Conservation (phyloP, 1,140 invertebrate genomes). For the Leguminivora glycinivorella region DNA sequence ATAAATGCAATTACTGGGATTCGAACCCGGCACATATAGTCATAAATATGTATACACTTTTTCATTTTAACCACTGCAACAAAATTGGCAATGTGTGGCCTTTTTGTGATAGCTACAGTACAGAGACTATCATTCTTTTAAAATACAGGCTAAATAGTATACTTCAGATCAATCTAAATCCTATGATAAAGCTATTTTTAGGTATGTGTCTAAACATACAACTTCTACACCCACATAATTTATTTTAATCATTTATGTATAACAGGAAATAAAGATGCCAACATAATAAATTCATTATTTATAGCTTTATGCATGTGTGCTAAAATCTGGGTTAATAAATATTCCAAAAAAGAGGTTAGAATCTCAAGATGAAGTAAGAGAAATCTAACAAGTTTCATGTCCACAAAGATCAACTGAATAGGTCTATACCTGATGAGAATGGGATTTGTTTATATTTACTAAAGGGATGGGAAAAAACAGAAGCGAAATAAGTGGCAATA, state of each 20-base stretch:
- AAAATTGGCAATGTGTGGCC: too few species aligned
- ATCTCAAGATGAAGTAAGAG: slow-evolving; percentile 1
- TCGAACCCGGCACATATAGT: too few species aligned
- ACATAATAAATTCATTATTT: neutral
- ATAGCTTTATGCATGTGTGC: neutral
- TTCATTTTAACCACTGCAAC: too few species aligned
- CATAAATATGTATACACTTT: too few species aligned
- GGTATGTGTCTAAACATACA: slow-evolving; percentile 4
- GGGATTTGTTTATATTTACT: neutral
- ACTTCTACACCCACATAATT: slow-evolving; percentile 3
- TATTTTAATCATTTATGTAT: neutral
- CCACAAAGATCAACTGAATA: neutral
- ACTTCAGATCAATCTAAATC: neutral
- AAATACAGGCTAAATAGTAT: too few species aligned
- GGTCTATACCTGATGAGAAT: neutral
- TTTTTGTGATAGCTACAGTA: too few species aligned
- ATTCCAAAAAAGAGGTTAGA: slow-evolving; percentile 2
- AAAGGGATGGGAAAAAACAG: neutral
- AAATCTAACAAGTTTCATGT: neutral
- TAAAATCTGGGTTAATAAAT: neutral
- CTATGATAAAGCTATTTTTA: slow-evolving; percentile 3
- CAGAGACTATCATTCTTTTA: too few species aligned
- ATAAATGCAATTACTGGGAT: too few species aligned
- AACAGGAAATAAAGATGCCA: neutral
- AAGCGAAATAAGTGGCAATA: slow-evolving; percentile 4